Percentiles rank a stretch among this genome's conserved stretches.
phyloP scores from a whole-genome alignment of 2,113 vertebrate genomes.

The Corythornis cristatus region DNA sequence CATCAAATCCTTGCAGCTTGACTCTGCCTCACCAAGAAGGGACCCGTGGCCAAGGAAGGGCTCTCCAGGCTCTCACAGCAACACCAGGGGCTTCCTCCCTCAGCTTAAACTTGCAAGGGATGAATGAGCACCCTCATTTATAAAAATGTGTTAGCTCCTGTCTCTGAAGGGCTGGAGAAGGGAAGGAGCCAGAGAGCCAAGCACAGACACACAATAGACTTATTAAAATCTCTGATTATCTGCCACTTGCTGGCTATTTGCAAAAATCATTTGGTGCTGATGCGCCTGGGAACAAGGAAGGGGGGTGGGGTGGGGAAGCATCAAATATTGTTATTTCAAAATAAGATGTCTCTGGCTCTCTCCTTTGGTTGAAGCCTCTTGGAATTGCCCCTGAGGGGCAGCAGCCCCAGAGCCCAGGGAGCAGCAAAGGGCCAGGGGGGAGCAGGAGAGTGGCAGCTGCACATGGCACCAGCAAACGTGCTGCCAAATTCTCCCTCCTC shows the following conservation, averaged over 20 bases:
- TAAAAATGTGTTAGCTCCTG: not conserved
- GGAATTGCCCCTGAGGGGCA: not conserved
- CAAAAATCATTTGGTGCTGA: not conserved
- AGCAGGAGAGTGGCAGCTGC: not conserved
- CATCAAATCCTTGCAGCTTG: not conserved
- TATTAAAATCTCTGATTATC: not conserved
- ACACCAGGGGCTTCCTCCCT: not conserved
- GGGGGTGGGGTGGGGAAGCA: not conserved
- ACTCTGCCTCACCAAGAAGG: not conserved
- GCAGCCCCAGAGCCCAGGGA: not conserved
- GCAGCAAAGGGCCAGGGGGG: not conserved
- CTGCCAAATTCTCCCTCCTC: not conserved
- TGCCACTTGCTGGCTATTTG: not conserved
- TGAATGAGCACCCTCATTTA: not conserved
- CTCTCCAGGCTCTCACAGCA: not conserved
- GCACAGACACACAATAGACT: not conserved
- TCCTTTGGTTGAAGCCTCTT: not conserved
- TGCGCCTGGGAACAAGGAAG: rapidly evolving
- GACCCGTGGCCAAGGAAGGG: rapidly evolving
- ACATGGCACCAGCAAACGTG: not conserved
- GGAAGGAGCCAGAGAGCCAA: not conserved
- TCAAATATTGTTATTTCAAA: not conserved
- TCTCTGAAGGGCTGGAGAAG: not conserved
- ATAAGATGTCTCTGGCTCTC: not conserved
- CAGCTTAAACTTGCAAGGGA: not conserved